Conservation (phyloP, 2,797 vertebrate genomes). For the Etheostoma perlongum region DNA sequence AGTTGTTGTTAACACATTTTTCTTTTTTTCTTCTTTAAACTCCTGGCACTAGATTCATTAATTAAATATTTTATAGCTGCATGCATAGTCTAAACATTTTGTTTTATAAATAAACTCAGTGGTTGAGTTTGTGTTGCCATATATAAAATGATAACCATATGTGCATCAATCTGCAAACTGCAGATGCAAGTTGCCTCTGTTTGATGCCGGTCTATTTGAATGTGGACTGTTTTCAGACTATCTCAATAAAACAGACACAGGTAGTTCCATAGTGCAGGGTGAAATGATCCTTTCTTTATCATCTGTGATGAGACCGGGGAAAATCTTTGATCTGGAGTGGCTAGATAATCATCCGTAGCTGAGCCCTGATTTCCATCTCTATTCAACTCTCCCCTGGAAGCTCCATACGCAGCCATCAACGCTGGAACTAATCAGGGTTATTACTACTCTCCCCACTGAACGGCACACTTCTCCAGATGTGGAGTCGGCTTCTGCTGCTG, state of each 20-base stretch:
- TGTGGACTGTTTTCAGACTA: conserved; percentile 12
- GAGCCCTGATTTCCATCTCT: conserved; percentile 81
- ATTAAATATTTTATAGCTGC: conserved; percentile 33
- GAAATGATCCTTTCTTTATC: conserved; percentile 69
- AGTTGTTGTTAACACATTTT: conserved; percentile 56
- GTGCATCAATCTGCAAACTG: conserved; percentile 13
- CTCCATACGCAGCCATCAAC: conserved; percentile 69
- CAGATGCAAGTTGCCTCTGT: conserved; percentile 21
- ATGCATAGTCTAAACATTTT: conserved; percentile 8
- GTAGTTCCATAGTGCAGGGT: conserved; percentile 47
- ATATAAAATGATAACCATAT: conserved; percentile 30
- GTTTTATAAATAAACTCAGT: conserved; percentile 7
- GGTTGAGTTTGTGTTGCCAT: not conserved
- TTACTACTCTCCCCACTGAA: conserved; percentile 65
- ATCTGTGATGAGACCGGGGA: conserved; percentile 66
- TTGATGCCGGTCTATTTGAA: conserved; percentile 19
- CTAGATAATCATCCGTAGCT: conserved; percentile 81
- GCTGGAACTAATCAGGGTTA: conserved; percentile 79
- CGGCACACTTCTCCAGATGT: conserved; percentile 72
- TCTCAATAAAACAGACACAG: conserved; percentile 43
- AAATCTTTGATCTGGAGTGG: conserved; percentile 82
- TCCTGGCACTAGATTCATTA: conserved; percentile 44
- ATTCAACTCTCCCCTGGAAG: conserved; percentile 76
- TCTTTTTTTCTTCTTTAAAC: conserved; percentile 32
- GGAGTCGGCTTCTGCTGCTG: conserved; percentile 21